Evolutionary conservation across 2,797 vertebrate genomes (phyloP).

Genomic region (Diglossa cyanea): DNA sequence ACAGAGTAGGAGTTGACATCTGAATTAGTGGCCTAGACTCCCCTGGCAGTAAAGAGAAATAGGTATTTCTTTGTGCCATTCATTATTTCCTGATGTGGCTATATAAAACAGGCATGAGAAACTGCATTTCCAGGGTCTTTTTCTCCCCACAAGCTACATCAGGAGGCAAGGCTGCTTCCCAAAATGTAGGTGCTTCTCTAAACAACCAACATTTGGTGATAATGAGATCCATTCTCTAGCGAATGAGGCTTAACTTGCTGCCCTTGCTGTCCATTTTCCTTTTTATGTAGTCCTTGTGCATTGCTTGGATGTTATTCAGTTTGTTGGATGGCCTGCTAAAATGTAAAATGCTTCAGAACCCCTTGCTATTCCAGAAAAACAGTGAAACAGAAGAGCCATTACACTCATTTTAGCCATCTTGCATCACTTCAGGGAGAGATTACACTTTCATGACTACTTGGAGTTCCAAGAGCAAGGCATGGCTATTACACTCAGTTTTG

Average conservation of each 20-base stretch:
- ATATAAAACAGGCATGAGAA: neutral
- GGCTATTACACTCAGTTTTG: neutral
- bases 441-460: neutral
- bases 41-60: neutral
- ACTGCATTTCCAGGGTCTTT: neutral
- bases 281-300: neutral
- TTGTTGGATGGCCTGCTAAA: neutral
- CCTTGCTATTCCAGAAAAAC: neutral
- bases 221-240: neutral
- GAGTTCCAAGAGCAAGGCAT: neutral
- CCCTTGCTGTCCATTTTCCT: neutral
- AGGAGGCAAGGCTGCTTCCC: neutral
- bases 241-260: neutral
- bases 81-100: neutral
- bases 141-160: neutral
- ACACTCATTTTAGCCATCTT: neutral
- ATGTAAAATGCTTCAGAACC: neutral
- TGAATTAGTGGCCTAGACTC: neutral
- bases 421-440: neutral
- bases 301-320: neutral
- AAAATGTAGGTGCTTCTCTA: neutral
- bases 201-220: neutral
- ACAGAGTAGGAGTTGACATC: neutral
- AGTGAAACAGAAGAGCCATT: neutral
- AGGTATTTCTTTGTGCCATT: neutral